Base-by-base conservation (phyloP, 2,888 invertebrate genomes). In the Epistrophe grossulariae region DNA sequence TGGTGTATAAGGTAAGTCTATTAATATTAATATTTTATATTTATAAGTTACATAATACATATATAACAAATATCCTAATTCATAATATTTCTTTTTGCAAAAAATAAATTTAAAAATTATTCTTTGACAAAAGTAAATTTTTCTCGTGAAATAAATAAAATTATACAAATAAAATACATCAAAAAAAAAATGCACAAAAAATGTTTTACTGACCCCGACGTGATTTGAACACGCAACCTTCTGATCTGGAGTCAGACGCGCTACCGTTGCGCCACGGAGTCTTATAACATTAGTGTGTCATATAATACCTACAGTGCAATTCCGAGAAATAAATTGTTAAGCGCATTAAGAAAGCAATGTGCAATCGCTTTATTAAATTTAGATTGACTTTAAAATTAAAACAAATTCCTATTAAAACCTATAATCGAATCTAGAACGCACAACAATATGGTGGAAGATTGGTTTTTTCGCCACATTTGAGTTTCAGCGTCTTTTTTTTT, bases 221-320 rank as follows among this genome's bases (percentile, higher is more conserved):
- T 90, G 90, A 90, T 90, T 90, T 90, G 90, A 90, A 90, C 90
- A 90, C 90, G 90, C 90, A 90, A 90, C 90, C 90, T 90, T 90
- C 90, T 90, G 90, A 90, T 89, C 89, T 90, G 89, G 85, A 85
- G 89, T 89, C 90, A 90, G 90, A 90, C 89, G 90, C 90, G 90
- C 90, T 90, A 90, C 90, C 90, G 89, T 90, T 90, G 90, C 90
- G 90, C 90, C 90, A 90, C 90, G 90, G 89, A 90, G 90, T 90
- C 89, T 66, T 64, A 3, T 11, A 1, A 9, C 1, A 0, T 19
- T 15, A 9, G 1, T 15, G 62, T 24, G 24, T 24, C 0, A 10
- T 2, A 38, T 31, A 6, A 31, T 31, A 31, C 3, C 31, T 59
- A 38, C 17, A 50, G 4, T 19, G 24, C 5, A 2, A 24, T 24